Evolutionary conservation across 1,140 invertebrate species (phyloP), one percentile per base, ranked within the genome.

Genomic region (Chrysopa pallens): DNA sequence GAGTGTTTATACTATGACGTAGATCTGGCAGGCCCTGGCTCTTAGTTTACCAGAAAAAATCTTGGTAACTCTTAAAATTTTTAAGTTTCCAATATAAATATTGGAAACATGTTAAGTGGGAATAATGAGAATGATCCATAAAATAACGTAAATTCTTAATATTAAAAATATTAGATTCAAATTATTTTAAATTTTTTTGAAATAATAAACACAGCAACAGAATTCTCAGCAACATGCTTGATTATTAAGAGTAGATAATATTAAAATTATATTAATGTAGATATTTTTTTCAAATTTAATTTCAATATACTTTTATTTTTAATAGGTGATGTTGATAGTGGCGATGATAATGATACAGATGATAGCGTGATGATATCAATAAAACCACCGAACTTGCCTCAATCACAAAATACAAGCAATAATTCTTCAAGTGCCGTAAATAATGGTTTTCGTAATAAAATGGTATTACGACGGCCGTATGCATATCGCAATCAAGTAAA

Each of bases 281-380:
- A 29, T 43, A 23, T 29, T 44, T 38, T 44, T 29, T 37, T 33
- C 6, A 4, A 12, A 11, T 40, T 6, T 51, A 50, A 6, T 33
- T 15, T 29, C 12, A 8, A 37, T 9, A 40, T 40, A 27, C 29
- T 15, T 29, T 33, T 14, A 49, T 39, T 46, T 39, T 42, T 47
- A 48, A 1, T 42, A 73, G 70, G 71, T 35, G 75, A 78, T 52
- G 74, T 78, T 29, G 74, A 78, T 55, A 76, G 73, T 47, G 73
- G 68, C 6, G 74, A 76, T 49, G 72, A 74, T 43, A 69, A 72
- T 45, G 72, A 75, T 52, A 65, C 62, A 15, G 66, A 68, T 44
- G 51, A 50, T 39, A 57, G 58, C 52, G 45, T 52, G 6, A 48
- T 47, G 5, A 23, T 29, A 41, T 15, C 40, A 28, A 41, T 12